Evolutionary conservation across 2,797 vertebrate genomes (phyloP), one percentile per base, ranked within the genome.

Genomic region (Emydoidea blandingii): DNA sequence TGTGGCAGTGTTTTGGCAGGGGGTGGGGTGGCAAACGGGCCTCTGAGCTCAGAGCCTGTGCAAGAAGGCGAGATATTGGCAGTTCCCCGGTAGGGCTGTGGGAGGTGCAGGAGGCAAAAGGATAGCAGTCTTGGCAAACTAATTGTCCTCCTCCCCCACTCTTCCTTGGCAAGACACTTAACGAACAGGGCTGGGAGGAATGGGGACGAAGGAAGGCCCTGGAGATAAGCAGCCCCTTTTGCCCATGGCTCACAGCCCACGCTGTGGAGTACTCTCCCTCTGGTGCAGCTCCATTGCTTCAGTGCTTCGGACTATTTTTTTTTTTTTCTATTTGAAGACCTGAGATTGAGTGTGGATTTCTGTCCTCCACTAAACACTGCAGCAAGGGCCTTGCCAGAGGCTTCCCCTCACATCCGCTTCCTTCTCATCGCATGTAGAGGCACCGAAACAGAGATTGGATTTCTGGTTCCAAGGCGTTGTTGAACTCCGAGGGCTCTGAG

Each of bases 271-370:
- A 49, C 88, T 88, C 96, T 92, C 88, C 94, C 53, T 74, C 87
- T 1, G 76, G 54, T 79, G 90, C 91, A 92, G 93, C 95, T 44
- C 94, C 29, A 4, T 87, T 27, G 91, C 94, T 76, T 96, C 96
- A 84, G 96, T 79, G 95, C 94, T 74, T 86, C 96, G 65, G 91
- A 83, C 94, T 91, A 59, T 21, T 34, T 89, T 89, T 93, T 92
- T 88, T 95, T 89, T 85, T 96, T 94, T 96, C 91, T 79, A 88
- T 79, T 92, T 95, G 98, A 98, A 98, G 98, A 98, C 98, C 98
- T 98, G 98, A 98, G 98, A 98, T 98, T 97, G 98, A 98, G 97
- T 88, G 96, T 95, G 98, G 98, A 96, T 97, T 96, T 96, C 97
- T 65, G 16, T 87, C 78, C 81, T 92, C 97, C 97, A 91, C 95